Evolutionary conservation across 2,888 invertebrate genomes (phyloP).

Genomic region (Scelioninae gen. 1): DNA sequence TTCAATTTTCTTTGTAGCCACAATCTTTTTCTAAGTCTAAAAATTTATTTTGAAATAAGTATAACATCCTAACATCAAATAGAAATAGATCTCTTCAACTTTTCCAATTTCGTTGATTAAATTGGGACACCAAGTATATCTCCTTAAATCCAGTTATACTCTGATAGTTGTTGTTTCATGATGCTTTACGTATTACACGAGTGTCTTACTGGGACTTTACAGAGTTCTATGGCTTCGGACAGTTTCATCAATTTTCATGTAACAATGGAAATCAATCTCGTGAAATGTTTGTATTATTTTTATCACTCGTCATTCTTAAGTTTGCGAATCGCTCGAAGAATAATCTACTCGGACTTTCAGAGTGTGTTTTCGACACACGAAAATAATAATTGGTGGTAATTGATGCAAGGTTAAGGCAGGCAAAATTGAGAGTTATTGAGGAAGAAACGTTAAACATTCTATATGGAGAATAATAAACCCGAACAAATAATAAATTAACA

Average conservation of each 20-base stretch:
- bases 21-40: too few species aligned
- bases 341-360: not conserved
- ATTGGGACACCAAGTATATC: slow-evolving; percentile 38
- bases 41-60: too few species aligned
- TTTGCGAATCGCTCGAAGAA: not conserved
- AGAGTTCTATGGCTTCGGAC: slow-evolving; percentile 54
- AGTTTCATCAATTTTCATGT: slow-evolving; percentile 58
- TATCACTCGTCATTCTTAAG: not conserved
- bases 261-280: slow-evolving; percentile 35
- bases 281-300: slow-evolving; percentile 13
- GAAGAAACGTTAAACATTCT: not conserved
- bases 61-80: not conserved
- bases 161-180: slow-evolving; percentile 44
- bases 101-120: slow-evolving; percentile 58
- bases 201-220: slow-evolving; percentile 36
- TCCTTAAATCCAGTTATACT: slow-evolving; percentile 42
- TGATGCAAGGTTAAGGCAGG: slow-evolving; percentile 2
- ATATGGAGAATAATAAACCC: slow-evolving; percentile 5
- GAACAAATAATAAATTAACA: not conserved
- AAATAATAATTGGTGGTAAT: slow-evolving; percentile 30
- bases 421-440: not conserved
- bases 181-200: slow-evolving; percentile 53
- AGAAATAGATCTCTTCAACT: slow-evolving; percentile 9
- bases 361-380: slow-evolving; percentile 1
- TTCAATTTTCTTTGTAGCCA: too few species aligned